These are phyloP conservation scores for Xerus inauris DNA, from an alignment of 2,113 vertebrate genomes.

Conservation along the genomic window DNA sequence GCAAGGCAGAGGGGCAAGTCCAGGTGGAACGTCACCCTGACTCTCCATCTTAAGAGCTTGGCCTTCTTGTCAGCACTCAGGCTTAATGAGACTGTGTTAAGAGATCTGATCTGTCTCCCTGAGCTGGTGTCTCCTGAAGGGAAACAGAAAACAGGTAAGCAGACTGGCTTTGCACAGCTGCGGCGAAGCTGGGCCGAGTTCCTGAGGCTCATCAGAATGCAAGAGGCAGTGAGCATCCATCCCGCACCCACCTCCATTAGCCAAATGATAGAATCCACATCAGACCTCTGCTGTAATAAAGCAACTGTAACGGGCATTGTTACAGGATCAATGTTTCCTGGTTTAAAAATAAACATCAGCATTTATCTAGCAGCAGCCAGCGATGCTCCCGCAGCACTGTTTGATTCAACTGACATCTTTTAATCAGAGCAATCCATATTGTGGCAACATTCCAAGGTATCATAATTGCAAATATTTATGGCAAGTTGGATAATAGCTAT, in stretches of 20 bases:
- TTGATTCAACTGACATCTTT: constrained; percentile 49
- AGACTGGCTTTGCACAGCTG: not conserved
- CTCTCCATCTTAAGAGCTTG: not conserved
- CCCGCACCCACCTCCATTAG: constrained; percentile 27
- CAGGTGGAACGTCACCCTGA: fast-evolving
- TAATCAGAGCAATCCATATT: constrained; percentile 31
- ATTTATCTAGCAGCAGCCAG: constrained; percentile 35
- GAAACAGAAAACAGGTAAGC: not conserved
- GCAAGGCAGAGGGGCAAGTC: not conserved
- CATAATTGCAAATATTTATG: constrained; percentile 28
- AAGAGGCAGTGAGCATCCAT: not conserved
- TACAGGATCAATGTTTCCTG: constrained; percentile 61
- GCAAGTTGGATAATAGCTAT: constrained; percentile 48
- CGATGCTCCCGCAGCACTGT: not conserved
- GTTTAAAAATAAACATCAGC: constrained; percentile 72
- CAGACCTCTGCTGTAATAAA: constrained; percentile 44
- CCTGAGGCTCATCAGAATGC: constrained; percentile 30
- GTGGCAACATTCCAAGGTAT: constrained; percentile 43
- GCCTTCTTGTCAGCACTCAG: not conserved
- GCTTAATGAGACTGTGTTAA: constrained; percentile 11
- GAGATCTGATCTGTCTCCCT: not conserved
- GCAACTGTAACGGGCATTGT: constrained; percentile 52
- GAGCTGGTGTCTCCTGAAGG: not conserved
- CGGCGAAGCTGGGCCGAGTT: not conserved
- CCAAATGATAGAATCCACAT: not conserved